These are phyloP conservation scores for Proteles cristata DNA, from an alignment of 2,113 vertebrate genomes.

Conservation along the genomic window DNA sequence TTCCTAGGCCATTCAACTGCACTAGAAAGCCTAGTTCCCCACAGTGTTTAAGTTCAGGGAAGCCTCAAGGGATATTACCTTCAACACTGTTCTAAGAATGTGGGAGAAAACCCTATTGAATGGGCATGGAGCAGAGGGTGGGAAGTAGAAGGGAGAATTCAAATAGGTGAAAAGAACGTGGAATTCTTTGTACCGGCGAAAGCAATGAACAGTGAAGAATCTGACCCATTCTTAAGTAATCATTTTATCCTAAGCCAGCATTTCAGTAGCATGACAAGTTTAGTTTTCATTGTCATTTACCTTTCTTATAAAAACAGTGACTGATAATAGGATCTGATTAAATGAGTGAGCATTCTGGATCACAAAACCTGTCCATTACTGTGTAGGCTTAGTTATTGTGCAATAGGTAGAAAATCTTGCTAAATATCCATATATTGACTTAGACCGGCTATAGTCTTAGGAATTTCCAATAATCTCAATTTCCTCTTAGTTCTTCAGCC, in stretches of 20 bases:
- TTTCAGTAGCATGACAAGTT: not conserved
- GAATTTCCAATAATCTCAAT: constrained; percentile 39
- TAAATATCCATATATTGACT: not conserved
- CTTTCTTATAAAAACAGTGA: constrained; percentile 52
- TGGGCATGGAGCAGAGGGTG: not conserved
- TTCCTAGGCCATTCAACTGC: not conserved
- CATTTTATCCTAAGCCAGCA: not conserved
- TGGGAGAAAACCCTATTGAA: not conserved
- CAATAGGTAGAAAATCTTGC: constrained; percentile 47
- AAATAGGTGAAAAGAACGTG: not conserved
- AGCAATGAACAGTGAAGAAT: not conserved
- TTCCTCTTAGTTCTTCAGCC: not conserved
- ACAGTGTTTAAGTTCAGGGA: not conserved
- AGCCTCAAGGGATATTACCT: not conserved
- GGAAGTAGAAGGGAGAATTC: not conserved
- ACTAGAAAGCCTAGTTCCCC: not conserved
- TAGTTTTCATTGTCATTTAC: constrained; percentile 27
- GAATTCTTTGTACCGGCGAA: not conserved
- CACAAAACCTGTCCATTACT: not conserved
- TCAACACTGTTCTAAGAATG: not conserved
- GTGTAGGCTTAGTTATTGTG: not conserved
- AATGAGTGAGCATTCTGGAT: not conserved
- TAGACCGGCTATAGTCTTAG: not conserved
- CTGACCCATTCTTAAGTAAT: not conserved
- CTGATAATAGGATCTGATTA: not conserved